Evolutionary conservation across 2,888 invertebrate genomes (phyloP).

Genomic region (Dendrolimus pini): DNA sequence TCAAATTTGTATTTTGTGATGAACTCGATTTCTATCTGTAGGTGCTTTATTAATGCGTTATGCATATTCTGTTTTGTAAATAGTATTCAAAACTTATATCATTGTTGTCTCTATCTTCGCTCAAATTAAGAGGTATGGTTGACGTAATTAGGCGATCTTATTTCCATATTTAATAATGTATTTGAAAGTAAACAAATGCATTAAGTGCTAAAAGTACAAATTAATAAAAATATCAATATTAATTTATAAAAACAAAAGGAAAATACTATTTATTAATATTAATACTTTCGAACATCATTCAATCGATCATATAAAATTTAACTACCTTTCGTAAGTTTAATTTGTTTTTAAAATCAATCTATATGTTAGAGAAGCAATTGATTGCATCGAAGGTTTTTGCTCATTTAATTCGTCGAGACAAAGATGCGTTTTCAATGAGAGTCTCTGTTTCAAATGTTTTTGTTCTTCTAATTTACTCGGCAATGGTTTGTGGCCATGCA

Average conservation of each 20-base stretch:
- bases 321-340: background rate
- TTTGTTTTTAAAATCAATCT: background rate
- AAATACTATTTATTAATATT: no score
- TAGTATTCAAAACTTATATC: background rate
- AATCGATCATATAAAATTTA: background rate
- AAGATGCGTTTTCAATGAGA: constrained; percentile 46
- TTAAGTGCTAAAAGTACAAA: no score
- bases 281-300: no score
- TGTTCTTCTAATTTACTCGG: constrained; percentile 57
- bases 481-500: constrained; percentile 60
- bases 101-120: background rate
- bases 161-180: background rate
- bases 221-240: no score
- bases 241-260: no score
- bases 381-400: constrained; percentile 7
- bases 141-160: background rate
- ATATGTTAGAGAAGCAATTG: background rate
- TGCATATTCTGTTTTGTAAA: no score
- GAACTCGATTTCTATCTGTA: no score
- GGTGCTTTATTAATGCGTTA: no score
- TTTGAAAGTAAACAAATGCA: no score
- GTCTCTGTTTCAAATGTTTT: constrained; percentile 38
- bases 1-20: no score
- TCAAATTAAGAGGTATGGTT: background rate
- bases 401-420: constrained; percentile 32